Conservation (phyloP, 35 echinoderm and acorn worm species). For the Ophiothrix spiculata region DNA sequence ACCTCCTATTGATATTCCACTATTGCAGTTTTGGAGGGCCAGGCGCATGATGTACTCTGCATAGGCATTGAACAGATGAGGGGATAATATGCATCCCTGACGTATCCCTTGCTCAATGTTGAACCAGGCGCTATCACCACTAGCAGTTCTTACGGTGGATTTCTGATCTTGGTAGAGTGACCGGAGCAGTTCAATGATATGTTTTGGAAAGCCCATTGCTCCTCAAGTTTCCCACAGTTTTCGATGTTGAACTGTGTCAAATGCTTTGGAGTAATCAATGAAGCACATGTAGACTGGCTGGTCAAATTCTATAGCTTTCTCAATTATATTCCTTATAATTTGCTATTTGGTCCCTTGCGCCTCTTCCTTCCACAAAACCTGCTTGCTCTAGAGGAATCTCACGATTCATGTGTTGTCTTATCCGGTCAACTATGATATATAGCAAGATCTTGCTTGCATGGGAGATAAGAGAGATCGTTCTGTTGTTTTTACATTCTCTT, state of each 20-base stretch:
- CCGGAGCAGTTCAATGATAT: background rate
- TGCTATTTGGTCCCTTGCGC: conserved; percentile 45
- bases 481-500: too few species aligned
- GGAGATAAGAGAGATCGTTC: too few species aligned
- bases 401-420: background rate
- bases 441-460: background rate
- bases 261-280: conserved; percentile 57
- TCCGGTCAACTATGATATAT: background rate
- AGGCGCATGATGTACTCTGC: background rate
- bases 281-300: conserved; percentile 48
- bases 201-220: background rate
- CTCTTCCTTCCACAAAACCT: conserved; percentile 44
- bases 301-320: too few species aligned
- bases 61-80: background rate
- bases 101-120: background rate
- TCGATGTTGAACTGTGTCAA: conserved; percentile 15
- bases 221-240: background rate
- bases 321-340: conserved; percentile 34
- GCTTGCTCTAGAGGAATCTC: conserved; percentile 44
- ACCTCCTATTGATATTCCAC: background rate
- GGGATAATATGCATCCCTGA: too few species aligned
- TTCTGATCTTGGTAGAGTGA: background rate
- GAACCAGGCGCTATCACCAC: background rate
- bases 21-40: background rate
- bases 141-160: background rate